Evolutionary conservation across 2,113 vertebrate genomes (phyloP).

Genomic region (Oryzias javanicus): DNA sequence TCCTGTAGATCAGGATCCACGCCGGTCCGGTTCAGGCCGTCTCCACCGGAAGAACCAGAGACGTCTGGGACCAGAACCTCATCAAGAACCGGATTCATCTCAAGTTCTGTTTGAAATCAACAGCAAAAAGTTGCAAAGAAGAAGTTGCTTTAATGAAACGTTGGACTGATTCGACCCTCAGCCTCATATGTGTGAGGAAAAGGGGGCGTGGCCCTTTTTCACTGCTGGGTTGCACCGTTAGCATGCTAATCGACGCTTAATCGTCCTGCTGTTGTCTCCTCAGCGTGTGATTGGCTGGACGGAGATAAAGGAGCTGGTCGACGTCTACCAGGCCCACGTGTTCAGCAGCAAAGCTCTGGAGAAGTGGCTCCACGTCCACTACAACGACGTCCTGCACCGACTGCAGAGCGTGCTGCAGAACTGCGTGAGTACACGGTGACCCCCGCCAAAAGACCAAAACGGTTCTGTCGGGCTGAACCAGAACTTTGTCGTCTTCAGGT

Average conservation of each 20-base stretch:
- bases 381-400: slow-evolving; percentile 47
- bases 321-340: slow-evolving; percentile 55
- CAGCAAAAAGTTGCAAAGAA: too few species aligned
- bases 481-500: slow-evolving; percentile 32
- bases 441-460: background rate
- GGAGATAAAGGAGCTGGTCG: slow-evolving; percentile 48
- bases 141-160: too few species aligned
- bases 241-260: too few species aligned
- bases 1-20: too few species aligned
- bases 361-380: slow-evolving; percentile 50
- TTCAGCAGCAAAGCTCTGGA: slow-evolving; percentile 33
- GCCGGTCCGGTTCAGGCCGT: too few species aligned
- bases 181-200: too few species aligned
- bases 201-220: too few species aligned
- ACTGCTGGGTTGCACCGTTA: background rate
- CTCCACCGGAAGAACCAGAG: too few species aligned
- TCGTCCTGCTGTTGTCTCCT: background rate
- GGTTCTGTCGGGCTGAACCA: background rate
- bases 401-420: slow-evolving; percentile 51
- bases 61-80: too few species aligned
- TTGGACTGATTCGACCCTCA: too few species aligned
- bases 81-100: too few species aligned
- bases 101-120: too few species aligned
- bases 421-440: slow-evolving; percentile 52
- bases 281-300: slow-evolving; percentile 59